Evolutionary conservation across 2,888 invertebrate species (phyloP), one percentile per base, ranked within the genome.

Genomic region (Eristalis intricaria): DNA sequence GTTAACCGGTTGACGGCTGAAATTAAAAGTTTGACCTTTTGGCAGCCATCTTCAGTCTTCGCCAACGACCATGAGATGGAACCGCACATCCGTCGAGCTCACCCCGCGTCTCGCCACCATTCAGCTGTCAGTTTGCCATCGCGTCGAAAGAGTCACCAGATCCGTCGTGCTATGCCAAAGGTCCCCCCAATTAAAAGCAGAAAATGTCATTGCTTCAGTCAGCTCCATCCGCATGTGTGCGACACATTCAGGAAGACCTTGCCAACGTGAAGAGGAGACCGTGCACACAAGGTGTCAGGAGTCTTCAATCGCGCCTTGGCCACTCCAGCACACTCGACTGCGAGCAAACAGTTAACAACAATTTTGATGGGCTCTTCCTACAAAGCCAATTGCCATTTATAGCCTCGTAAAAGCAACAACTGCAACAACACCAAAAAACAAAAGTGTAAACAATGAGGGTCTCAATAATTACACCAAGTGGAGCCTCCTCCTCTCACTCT

Each of bases 361-460:
- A 26, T 29, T 23, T 60, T 60, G 26, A 60, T 26, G 23, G 60
- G 13, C 26, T 60, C 26, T 60, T 60, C 60, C 60, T 60, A 60
- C 26, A 11, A 15, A 60, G 60, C 60, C 60, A 60, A 60, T 60
- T 60, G 60, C 23, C 60, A 29, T 60, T 60, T 60, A 60, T 60
- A 3, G 60, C 60, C 60, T 11, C 60, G 13, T 60, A 60, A 60
- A 60, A 26, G 19, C 50, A 50, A 50, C 50, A 50, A 50, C 50
- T 50, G 50, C 50, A 50, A 19, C 50, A 50, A 50, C 50, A 50
- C 50, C 50, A 7, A 50, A 50, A 19, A 50, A 50, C n/a, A 66
- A 68, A 50, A 68, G 29, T 40, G 71, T 78, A 78, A 78, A 78
- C 78, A 70, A 26, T 56, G 26, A 64, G 35, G 56, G 38, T 64